Evolutionary conservation across 2,888 invertebrate genomes (phyloP), one percentile per base, ranked within the genome.

Genomic region (Apomyelois bistriatella): DNA sequence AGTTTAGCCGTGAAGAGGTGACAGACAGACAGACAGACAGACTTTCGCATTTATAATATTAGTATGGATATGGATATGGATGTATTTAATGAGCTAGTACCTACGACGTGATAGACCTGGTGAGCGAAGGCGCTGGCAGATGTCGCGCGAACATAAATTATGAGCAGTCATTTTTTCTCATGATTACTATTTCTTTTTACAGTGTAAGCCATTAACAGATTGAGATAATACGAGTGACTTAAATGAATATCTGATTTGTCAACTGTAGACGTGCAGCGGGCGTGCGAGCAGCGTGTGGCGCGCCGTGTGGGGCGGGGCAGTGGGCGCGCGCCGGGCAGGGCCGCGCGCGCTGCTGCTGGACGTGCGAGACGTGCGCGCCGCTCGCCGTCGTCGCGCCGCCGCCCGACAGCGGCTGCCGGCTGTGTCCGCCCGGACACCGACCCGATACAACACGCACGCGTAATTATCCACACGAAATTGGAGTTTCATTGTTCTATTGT

Each of bases 31-130:
- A n/a, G n/a, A n/a, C n/a, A n/a, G n/a, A n/a, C n/a, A n/a, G n/a
- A n/a, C n/a, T n/a, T n/a, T n/a, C n/a, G n/a, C n/a, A n/a, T n/a
- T n/a, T n/a, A n/a, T n/a, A n/a, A n/a, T n/a, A n/a, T n/a, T n/a
- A n/a, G n/a, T n/a, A n/a, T n/a, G n/a, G n/a, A n/a, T n/a, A n/a
- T n/a, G n/a, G n/a, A n/a, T n/a, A n/a, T n/a, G n/a, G n/a, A n/a
- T n/a, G n/a, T n/a, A n/a, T n/a, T n/a, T n/a, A n/a, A n/a, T n/a
- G n/a, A n/a, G n/a, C n/a, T n/a, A n/a, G n/a, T n/a, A n/a, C n/a
- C n/a, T 96, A 96, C 80, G 95, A 95, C 73, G 94, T 96, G 58
- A 92, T 96, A 86, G 95, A 95, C 79, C 95, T 92, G 76, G 70
- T 60, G 57, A 48, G 47, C 15, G 30, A 13, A 46, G 57, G 43